Percentiles rank a stretch among this genome's conserved stretches.
Evolutionary conservation across 2,888 invertebrate species (phyloP).

Genomic region (Dione juno): DNA sequence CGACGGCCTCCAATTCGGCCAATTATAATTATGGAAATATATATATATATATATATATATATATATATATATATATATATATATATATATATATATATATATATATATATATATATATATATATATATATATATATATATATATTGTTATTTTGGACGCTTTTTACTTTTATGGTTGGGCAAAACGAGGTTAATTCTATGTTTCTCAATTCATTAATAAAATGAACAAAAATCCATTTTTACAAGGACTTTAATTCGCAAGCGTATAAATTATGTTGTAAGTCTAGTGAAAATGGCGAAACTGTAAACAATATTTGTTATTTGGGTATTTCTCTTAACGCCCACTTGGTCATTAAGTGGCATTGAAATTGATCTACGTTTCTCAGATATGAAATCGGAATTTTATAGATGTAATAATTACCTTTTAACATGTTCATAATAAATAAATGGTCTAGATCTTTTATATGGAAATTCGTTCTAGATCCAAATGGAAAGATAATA

Average conservation of each 20-base stretch:
- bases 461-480: no score
- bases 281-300: constrained; percentile 42
- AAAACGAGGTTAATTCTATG: constrained; percentile 23
- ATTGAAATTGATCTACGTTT: constrained; percentile 25
- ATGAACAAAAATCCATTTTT: constrained; percentile 29
- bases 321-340: constrained; percentile 45
- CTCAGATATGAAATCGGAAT: constrained; percentile 2
- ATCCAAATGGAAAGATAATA: no score
- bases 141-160: constrained; percentile 7
- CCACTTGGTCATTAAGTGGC: constrained; percentile 44
- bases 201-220: constrained; percentile 31
- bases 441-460: no score
- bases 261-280: constrained; percentile 48
- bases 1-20: no score
- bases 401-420: no score
- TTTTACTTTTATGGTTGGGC: constrained; percentile 13
- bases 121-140: neutral
- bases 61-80: no score
- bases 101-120: no score
- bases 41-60: no score
- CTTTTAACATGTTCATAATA: no score
- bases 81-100: no score
- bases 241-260: constrained; percentile 45
- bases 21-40: no score
- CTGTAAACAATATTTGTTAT: constrained; percentile 47